These are phyloP conservation scores for Otolemur crassicaudatus DNA, from an alignment of 2,797 vertebrate genomes.

Conservation along the genomic window DNA sequence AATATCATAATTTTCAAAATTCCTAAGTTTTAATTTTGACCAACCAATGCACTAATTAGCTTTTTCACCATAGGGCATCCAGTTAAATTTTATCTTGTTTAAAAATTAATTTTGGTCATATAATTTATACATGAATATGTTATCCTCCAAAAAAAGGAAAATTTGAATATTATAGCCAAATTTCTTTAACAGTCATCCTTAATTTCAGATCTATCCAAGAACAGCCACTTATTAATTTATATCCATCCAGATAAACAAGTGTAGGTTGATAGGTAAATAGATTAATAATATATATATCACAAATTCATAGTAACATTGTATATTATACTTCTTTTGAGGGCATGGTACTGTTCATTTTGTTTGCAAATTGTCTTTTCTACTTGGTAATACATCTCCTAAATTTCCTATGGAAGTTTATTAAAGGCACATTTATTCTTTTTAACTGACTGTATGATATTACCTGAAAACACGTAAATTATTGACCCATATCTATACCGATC, in stretches of 20 bases:
- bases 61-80: background rate
- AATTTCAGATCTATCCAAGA: background rate
- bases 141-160: background rate
- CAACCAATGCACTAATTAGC: background rate
- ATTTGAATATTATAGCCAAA: background rate
- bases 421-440: background rate
- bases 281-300: background rate
- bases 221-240: background rate
- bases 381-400: background rate
- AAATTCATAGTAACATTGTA: background rate
- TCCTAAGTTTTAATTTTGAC: background rate
- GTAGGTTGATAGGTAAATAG: background rate
- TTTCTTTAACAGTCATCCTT: background rate
- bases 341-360: background rate
- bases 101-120: conserved; percentile 39
- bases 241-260: background rate
- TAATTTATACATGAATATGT: conserved; percentile 26
- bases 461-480: background rate
- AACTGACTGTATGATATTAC: background rate
- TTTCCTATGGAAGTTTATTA: background rate
- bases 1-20: background rate
- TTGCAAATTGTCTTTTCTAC: background rate
- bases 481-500: background rate
- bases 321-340: background rate
- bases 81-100: conserved; percentile 49